Evolutionary conservation across 2,888 invertebrate species (phyloP), one percentile per base, ranked within the genome.

Genomic region (Eupithecia exiguata): DNA sequence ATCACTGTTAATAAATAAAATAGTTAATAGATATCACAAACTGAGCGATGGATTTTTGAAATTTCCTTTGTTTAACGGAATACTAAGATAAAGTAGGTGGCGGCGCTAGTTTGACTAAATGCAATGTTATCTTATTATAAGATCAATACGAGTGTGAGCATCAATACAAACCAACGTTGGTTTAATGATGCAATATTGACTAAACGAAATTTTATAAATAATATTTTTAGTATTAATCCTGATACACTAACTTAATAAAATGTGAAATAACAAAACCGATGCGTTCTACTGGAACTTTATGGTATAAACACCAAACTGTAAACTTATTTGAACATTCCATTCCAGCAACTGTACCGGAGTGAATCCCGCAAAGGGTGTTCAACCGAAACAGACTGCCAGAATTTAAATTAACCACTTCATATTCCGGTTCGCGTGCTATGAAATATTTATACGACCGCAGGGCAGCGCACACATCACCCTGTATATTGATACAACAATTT

Each of bases 361-460:
- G 72, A 53, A 67, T 65, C 65, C 69, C 70, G 40, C 80, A 58
- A 71, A 68, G 49, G 82, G 82, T 83, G 80, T 84, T 84, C 84
- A 82, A 79, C 86, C 82, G 83, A 81, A 82, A 81, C 83, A 83
- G 83, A 83, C 84, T 83, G 88, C 88, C 88, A 87, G 90, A 90
- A 92, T 91, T 90, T 89, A 90, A 91, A 91, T 91, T 92, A 92
- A 91, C 90, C 89, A 89, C 90, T 91, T 90, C 91, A 91, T 90
- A 91, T 89, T 89, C 88, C 80, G 83, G 85, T 84, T 84, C 84
- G 84, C 81, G 83, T 82, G 84, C 84, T 81, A 86, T 90, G 87
- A 89, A 91, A 90, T 89, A 90, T 90, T 89, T 86, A 91, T 89
- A 86, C 81, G 84, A 83, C 84, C 84, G 83, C 84, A 83, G 82